Evolutionary conservation across 1,140 invertebrate genomes (phyloP), one percentile per base, ranked within the genome.

Genomic region (Drosophila sturtevanti): DNA sequence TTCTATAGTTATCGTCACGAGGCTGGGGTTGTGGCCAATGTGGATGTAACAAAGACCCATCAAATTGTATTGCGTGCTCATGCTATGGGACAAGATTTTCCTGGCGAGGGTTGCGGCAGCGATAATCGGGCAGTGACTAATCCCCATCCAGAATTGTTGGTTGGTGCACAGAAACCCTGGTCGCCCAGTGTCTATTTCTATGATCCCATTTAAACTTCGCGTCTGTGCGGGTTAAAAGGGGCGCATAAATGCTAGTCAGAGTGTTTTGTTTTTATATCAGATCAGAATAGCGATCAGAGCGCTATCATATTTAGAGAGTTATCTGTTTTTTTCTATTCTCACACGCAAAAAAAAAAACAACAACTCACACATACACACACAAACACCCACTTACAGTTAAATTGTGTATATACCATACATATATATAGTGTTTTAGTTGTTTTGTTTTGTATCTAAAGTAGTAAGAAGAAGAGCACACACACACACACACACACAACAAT

Each of bases 1-100:
- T 87, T 87, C 24, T 87, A 74, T 61, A 78, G 82, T 41, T 79
- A 56, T 35, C 68, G 72, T 6, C 90, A 91, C 41, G 67, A 84
- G 31, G 79, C 90, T n/a, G 90, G 64, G n/a, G 90, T 91, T 18
- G 58, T 90, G 10, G 75, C 71, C 56, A 78, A 90, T 59, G 81
- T 91, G 37, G 77, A 91, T 56, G 78, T 91, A 3, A 79, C 67
- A 9, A 63, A 63, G 18, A 44, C 62, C 0, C 90, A 91, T 67
- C 77, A 89, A 61, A 74, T 91, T 7, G 70, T 89, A 18, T 22
- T 91, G 21, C 82, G 86, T 9, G 79, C 90, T 1, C 72, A 72
- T 24, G 71, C 78, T 0, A 48, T 77, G 44, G 87, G 79, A 6
- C 63, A 91, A 18, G 72, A 73, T 14, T 89, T 89, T 63, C 54